A percentile compares a stretch with the other conserved stretches of the same genome.
Evolutionary conservation across 2,113 vertebrate species (phyloP).

Genomic region (Clarias magur): DNA sequence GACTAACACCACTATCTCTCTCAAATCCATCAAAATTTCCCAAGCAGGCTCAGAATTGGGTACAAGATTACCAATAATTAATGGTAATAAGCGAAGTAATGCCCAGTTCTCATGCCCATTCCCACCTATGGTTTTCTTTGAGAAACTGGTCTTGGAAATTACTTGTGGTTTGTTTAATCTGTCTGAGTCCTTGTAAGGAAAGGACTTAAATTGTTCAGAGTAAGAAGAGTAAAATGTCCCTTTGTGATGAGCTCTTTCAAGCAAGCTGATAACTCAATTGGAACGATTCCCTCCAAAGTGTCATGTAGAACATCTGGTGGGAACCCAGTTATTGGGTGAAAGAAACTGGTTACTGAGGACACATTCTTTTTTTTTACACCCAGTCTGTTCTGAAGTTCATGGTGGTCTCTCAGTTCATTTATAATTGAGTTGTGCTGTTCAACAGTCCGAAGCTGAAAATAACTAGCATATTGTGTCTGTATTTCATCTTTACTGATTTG

Average conservation of each 20-base stretch:
- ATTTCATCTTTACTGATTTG: constrained; percentile 25
- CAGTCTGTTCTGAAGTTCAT: constrained; percentile 7
- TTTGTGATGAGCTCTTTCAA: constrained; percentile 40
- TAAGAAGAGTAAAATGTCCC: background rate
- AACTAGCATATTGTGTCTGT: background rate
- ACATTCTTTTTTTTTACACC: constrained; percentile 38
- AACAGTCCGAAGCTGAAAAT: constrained; percentile 12
- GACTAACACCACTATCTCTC: background rate
- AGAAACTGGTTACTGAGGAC: constrained; percentile 27
- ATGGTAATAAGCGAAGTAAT: background rate
- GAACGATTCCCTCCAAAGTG: constrained; percentile 15
- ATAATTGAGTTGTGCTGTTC: constrained; percentile 21
- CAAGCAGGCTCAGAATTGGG: background rate
- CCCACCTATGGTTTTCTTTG: background rate
- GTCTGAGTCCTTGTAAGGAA: background rate
- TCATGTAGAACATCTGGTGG: constrained; percentile 43
- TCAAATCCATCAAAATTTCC: background rate
- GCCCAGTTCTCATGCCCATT: background rate
- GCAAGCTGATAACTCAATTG: constrained; percentile 31
- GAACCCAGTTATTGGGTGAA: constrained; percentile 36
- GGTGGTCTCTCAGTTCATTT: background rate
- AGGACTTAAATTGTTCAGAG: background rate
- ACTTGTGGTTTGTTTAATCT: background rate
- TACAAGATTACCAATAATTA: background rate
- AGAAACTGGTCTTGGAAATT: background rate